phyloP scores from a whole-genome alignment of 2,797 vertebrate genomes.

The Astyanax mexicanus region DNA sequence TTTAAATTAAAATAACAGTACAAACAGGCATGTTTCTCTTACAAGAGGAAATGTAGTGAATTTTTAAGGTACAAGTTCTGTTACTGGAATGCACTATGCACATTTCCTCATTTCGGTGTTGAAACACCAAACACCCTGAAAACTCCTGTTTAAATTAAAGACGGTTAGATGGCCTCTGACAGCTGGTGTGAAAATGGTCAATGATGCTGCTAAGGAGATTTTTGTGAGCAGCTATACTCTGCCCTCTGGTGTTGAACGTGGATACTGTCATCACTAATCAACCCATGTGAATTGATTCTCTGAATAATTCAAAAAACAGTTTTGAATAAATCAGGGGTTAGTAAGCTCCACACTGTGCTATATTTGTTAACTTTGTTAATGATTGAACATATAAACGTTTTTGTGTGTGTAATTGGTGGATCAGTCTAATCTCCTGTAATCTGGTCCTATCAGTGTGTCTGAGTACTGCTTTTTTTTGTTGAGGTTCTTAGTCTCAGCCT shows the following conservation, averaged over 20 bases:
- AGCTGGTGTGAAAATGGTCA: background rate
- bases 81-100: too few species aligned
- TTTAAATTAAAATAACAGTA: too few species aligned
- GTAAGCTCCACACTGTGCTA: background rate
- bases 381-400: slow-evolving; percentile 29
- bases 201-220: background rate
- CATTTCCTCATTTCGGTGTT: too few species aligned
- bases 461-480: slow-evolving; percentile 54
- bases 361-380: slow-evolving; percentile 6
- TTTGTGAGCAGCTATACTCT: slow-evolving; percentile 46
- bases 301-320: background rate
- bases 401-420: slow-evolving; percentile 8
- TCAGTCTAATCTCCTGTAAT: slow-evolving; percentile 21
- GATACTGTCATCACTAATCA: background rate
- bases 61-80: too few species aligned
- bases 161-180: background rate
- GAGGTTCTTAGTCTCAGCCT: slow-evolving; percentile 54
- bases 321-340: background rate
- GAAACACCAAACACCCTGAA: too few species aligned
- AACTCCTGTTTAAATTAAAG: background rate
- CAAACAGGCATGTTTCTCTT: too few species aligned
- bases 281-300: background rate
- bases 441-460: slow-evolving; percentile 54
- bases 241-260: slow-evolving; percentile 70
- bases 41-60: too few species aligned